Evolutionary conservation across 2,888 invertebrate species (phyloP).

Genomic region (Pyrgus malvae): DNA sequence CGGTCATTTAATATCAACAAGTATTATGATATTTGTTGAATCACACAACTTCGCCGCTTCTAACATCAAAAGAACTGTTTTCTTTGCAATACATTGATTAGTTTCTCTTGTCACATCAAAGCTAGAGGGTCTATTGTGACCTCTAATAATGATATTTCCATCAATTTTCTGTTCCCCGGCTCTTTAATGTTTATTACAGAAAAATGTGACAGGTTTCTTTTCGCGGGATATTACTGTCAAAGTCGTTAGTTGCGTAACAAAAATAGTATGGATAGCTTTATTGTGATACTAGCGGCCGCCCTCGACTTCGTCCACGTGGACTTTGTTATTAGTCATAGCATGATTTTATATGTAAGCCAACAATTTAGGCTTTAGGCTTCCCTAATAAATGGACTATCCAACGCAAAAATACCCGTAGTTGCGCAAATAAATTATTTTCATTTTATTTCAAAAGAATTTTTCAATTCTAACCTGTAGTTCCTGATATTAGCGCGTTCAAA

Average conservation of each 20-base stretch:
- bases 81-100: slow-evolving; percentile 69
- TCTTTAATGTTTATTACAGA: slow-evolving; percentile 37
- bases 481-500: no score
- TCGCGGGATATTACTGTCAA: slow-evolving; percentile 15
- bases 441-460: no score
- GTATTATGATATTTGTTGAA: slow-evolving; percentile 39
- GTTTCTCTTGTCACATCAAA: slow-evolving; percentile 76
- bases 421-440: no score
- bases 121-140: slow-evolving; percentile 58
- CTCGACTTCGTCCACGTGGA: no score
- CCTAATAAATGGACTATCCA: no score
- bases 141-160: slow-evolving; percentile 62
- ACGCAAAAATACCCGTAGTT: no score
- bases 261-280: slow-evolving; percentile 12
- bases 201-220: slow-evolving; percentile 28
- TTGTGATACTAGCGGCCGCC: no score
- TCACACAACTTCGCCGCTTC: slow-evolving; percentile 33
- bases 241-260: slow-evolving; percentile 13
- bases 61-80: slow-evolving; percentile 62
- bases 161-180: slow-evolving; percentile 50
- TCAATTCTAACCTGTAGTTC: no score
- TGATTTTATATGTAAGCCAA: no score
- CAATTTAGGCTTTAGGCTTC: no score
- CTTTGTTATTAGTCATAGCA: no score
- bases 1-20: slow-evolving; percentile 39